Evolutionary conservation across 2,888 invertebrate genomes (phyloP), one percentile per base, ranked within the genome.

Genomic region (Ptychoptera contaminata): DNA sequence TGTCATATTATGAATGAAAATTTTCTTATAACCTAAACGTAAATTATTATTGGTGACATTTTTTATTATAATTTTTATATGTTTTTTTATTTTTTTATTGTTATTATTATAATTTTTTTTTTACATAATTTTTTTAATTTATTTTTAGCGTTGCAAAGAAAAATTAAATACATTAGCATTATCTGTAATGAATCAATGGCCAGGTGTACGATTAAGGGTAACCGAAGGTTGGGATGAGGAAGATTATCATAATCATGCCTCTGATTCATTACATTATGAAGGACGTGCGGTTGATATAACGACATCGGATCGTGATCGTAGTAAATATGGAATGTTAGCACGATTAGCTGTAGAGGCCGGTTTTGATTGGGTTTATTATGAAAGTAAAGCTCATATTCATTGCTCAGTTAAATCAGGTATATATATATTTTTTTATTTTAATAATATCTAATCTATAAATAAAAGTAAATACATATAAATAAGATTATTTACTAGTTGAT

Each of bases 321-420:
- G 86, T 64, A 94, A 94, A 71, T 86, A 92, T 67, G 94, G 94
- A 53, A 90, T 94, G 90, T 72, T 96, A 58, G 96, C 94, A 39
- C 71, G 94, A 48, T 74, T 96, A 46, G 96, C 96, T 1, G 90
- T 92, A 48, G 92, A 94, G 66, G 93, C 94, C 23, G 94, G 94
- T 58, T 96, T 96, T 74, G 94, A 96, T 72, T 96, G 93, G 93
- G 96, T 96, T 50, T 92, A 86, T 71, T 96, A 93, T 64, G 92
- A 93, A 67, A 87, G 88, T 62, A 75, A 91, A 53, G 82, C 86
- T 12, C 90, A 94, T 65, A 92, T 96, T 57, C 94, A 96, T 69
- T 93, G 92, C 68, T 93, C 93, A 48, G 94, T 94, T 50, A 93
- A 92, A 71, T 91, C 94, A 75, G 94, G 96, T 96, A 73, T 68